Conservation (phyloP, 2,797 vertebrate species). For the Champsocephalus gunnari region DNA sequence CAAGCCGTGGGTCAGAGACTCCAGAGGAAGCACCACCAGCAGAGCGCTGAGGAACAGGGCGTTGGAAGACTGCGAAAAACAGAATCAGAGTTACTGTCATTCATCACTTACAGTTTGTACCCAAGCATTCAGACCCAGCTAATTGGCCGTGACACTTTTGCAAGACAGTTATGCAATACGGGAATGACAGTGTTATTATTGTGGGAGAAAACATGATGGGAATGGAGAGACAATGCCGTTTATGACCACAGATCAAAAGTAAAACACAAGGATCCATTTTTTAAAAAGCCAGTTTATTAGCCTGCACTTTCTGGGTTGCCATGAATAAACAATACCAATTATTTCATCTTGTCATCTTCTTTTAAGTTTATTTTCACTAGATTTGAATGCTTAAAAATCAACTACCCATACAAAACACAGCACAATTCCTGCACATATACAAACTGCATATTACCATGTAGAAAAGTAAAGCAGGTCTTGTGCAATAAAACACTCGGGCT, state of each 20-base stretch:
- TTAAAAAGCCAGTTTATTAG: constrained; percentile 18
- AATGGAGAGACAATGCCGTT: constrained; percentile 37
- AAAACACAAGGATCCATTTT: constrained; percentile 33
- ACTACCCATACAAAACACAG: neutral
- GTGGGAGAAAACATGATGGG: constrained; percentile 58
- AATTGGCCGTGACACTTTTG: constrained; percentile 60
- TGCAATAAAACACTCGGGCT: neutral
- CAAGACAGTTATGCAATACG: constrained; percentile 51
- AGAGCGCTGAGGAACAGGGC: constrained; percentile 94
- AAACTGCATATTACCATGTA: neutral
- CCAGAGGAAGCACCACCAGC: constrained; percentile 93
- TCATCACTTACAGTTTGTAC: constrained; percentile 36
- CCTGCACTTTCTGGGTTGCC: neutral
- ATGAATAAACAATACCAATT: neutral
- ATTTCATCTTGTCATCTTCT: neutral
- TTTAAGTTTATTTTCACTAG: neutral
- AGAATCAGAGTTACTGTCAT: constrained; percentile 60
- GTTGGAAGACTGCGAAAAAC: constrained; percentile 83
- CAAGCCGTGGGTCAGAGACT: constrained; percentile 93
- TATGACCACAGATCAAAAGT: constrained; percentile 42
- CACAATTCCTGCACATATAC: neutral
- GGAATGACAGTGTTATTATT: constrained; percentile 52
- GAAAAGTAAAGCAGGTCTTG: neutral
- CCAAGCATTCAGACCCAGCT: constrained; percentile 42
- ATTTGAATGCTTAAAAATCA: neutral